Evolutionary conservation across 2,113 vertebrate genomes (phyloP).

Genomic region (Sminthopsis crassicaudata): DNA sequence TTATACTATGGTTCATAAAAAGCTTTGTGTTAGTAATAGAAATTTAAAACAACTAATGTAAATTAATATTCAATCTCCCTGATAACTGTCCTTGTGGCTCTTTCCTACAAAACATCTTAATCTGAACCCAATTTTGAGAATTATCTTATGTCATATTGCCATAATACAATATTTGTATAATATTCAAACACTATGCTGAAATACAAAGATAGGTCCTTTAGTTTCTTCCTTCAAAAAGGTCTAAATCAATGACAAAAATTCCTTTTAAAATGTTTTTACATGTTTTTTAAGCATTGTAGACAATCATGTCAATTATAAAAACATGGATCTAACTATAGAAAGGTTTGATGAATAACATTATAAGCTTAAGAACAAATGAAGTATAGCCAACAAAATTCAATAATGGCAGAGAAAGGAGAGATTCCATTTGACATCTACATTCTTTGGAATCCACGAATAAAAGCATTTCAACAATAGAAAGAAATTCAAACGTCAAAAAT

Average conservation of each 20-base stretch:
- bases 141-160: not conserved
- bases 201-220: not conserved
- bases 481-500: not conserved
- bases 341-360: not conserved
- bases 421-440: not conserved
- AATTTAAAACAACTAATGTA: not conserved
- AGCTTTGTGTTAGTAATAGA: not conserved
- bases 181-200: not conserved
- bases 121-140: not conserved
- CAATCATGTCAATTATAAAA: not conserved
- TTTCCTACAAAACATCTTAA: not conserved
- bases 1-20: not conserved
- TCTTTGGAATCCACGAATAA: not conserved
- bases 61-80: not conserved
- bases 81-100: not conserved
- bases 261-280: not conserved
- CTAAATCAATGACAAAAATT: not conserved
- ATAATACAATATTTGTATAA: not conserved
- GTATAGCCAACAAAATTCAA: not conserved
- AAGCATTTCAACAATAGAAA: not conserved
- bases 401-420: not conserved
- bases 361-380: not conserved
- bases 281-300: not conserved
- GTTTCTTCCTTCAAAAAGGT: not conserved
- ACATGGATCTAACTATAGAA: not conserved